A percentile compares a stretch with the other conserved stretches of the same genome.
phyloP scores from a whole-genome alignment of 2,888 invertebrate genomes.

The Noctua comes region DNA sequence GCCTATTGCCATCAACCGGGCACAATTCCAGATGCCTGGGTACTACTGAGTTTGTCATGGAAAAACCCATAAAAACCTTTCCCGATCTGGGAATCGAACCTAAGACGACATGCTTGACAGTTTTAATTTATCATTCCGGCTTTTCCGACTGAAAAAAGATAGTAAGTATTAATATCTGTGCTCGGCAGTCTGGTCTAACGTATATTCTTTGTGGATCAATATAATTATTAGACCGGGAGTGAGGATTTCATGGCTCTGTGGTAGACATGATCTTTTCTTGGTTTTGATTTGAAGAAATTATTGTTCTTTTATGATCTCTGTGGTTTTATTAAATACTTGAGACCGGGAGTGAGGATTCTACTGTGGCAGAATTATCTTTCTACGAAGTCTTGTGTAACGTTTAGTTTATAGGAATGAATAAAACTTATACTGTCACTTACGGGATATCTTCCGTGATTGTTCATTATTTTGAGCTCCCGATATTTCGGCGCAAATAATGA shows the following conservation, averaged over 20 bases:
- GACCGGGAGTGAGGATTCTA: background rate
- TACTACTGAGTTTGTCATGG: background rate
- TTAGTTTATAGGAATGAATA: background rate
- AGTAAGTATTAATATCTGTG: conserved; percentile 57
- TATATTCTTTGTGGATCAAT: conserved; percentile 19
- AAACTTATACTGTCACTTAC: too few relatives aligned
- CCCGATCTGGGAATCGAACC: background rate
- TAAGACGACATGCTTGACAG: background rate
- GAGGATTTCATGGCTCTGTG: background rate
- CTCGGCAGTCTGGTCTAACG: conserved; percentile 9
- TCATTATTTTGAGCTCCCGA: too few relatives aligned
- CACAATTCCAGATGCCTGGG: too few relatives aligned
- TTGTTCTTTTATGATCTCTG: background rate
- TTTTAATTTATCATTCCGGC: conserved; percentile 63
- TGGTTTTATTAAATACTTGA: conserved; percentile 16
- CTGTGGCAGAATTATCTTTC: background rate
- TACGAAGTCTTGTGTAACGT: background rate
- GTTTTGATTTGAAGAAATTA: background rate
- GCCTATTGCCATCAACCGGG: too few relatives aligned
- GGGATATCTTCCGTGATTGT: too few relatives aligned
- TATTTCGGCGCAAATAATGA: too few relatives aligned
- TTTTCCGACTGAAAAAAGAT: conserved; percentile 22
- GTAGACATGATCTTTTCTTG: background rate
- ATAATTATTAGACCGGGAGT: background rate
- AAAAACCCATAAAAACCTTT: background rate